These are phyloP conservation scores for Pseudochirops cupreus DNA, from an alignment of 2,797 vertebrate species.

Conservation along the genomic window DNA sequence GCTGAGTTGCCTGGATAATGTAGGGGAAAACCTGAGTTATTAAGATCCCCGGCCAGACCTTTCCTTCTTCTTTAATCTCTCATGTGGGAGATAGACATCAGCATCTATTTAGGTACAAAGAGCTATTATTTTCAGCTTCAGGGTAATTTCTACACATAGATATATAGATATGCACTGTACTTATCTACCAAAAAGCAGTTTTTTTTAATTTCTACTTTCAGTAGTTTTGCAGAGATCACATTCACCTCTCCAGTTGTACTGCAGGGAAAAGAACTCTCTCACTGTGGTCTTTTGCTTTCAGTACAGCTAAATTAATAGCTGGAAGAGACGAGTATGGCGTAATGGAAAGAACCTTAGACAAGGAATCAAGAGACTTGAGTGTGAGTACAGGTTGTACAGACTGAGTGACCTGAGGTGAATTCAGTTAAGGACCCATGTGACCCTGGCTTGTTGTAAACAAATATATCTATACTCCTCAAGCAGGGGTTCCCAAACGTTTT, in stretches of 20 bases:
- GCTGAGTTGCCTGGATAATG: background rate
- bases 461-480: background rate
- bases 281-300: background rate
- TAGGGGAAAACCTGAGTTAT: background rate
- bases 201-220: background rate
- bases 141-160: background rate
- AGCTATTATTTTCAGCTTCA: background rate
- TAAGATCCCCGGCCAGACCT: background rate
- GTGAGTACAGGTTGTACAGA: background rate
- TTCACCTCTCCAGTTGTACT: background rate
- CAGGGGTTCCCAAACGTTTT: background rate
- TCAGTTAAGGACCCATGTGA: background rate
- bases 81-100: background rate
- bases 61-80: background rate
- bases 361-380: background rate
- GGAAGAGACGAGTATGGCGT: background rate
- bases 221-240: background rate
- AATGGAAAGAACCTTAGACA: background rate
- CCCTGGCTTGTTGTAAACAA: background rate
- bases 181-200: background rate
- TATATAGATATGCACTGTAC: background rate
- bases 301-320: background rate
- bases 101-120: background rate
- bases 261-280: background rate
- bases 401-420: background rate